These are phyloP conservation scores for Ephialtes manifestator DNA, from an alignment of 2,888 invertebrate genomes.

Conservation along the genomic window DNA sequence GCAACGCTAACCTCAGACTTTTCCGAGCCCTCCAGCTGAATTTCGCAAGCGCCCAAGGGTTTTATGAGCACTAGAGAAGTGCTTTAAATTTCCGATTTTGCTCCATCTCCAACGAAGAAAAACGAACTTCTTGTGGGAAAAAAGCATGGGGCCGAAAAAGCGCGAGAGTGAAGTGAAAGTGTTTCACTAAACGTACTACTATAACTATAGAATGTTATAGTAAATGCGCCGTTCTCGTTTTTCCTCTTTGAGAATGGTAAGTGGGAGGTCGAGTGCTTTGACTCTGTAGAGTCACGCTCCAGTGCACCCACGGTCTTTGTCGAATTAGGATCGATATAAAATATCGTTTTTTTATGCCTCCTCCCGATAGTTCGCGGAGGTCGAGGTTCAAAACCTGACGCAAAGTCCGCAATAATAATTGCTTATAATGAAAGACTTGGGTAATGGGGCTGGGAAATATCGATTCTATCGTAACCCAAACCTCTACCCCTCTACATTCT, in stretches of 20 bases:
- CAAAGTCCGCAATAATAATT: conserved; percentile 61
- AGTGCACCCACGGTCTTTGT: conserved; percentile 33
- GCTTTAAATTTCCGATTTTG: conserved; percentile 17
- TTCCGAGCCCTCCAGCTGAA: conserved; percentile 1
- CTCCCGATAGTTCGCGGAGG: conserved; percentile 1
- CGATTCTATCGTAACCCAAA: conserved; percentile 36
- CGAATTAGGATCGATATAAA: conserved; percentile 55
- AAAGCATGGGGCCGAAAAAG: neutral
- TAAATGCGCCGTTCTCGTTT: conserved; percentile 24
- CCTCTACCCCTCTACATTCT: conserved; percentile 11
- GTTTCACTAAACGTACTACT: neutral
- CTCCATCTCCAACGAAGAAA: neutral
- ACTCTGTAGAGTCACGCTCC: conserved; percentile 23
- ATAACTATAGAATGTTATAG: conserved; percentile 17
- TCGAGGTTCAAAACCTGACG: conserved; percentile 15
- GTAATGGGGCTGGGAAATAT: conserved; percentile 52
- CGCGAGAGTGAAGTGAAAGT: conserved; percentile 32
- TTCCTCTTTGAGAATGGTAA: conserved; percentile 20
- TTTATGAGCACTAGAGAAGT: conserved; percentile 9
- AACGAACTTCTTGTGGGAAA: conserved; percentile 21
- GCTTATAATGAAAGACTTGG: conserved; percentile 59
- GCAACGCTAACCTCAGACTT: conserved; percentile 6
- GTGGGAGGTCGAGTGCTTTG: conserved; percentile 15
- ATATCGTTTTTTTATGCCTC: conserved; percentile 21
- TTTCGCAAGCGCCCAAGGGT: conserved; percentile 6